Evolutionary conservation across 2,888 invertebrate genomes (phyloP).

Genomic region (Lasioglossum malachurum): DNA sequence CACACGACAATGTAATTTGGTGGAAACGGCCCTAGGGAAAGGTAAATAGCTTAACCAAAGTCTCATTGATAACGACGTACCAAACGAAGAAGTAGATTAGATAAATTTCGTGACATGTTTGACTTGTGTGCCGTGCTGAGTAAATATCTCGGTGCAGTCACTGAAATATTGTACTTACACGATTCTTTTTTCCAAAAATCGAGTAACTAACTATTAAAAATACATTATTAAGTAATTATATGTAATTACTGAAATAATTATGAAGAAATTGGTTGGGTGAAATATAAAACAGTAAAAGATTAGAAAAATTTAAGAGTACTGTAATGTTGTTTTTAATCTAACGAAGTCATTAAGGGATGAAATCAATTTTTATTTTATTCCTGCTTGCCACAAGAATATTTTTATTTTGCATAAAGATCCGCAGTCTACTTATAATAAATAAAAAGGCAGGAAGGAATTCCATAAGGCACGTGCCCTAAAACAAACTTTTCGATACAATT

Average conservation of each 20-base stretch:
- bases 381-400: too few relatives aligned
- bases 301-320: too few relatives aligned
- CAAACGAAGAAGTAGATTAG: slow-evolving; percentile 57
- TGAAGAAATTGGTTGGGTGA: too few relatives aligned
- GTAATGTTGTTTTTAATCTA: too few relatives aligned
- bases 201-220: too few relatives aligned
- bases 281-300: too few relatives aligned
- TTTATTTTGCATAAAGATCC: too few relatives aligned
- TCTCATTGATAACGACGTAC: slow-evolving; percentile 29
- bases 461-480: not conserved
- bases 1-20: slow-evolving; percentile 4
- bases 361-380: too few relatives aligned
- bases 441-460: not conserved
- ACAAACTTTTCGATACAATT: not conserved
- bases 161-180: not conserved
- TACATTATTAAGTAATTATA: too few relatives aligned
- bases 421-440: not conserved
- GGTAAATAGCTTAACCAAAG: not conserved
- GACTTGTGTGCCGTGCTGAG: slow-evolving; percentile 26
- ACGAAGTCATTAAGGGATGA: too few relatives aligned
- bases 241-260: too few relatives aligned
- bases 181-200: not conserved
- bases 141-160: slow-evolving; percentile 39
- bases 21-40: not conserved
- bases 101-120: slow-evolving; percentile 63